Evolutionary conservation across 2,888 invertebrate genomes (phyloP).

Genomic region (Andrena praecox): DNA sequence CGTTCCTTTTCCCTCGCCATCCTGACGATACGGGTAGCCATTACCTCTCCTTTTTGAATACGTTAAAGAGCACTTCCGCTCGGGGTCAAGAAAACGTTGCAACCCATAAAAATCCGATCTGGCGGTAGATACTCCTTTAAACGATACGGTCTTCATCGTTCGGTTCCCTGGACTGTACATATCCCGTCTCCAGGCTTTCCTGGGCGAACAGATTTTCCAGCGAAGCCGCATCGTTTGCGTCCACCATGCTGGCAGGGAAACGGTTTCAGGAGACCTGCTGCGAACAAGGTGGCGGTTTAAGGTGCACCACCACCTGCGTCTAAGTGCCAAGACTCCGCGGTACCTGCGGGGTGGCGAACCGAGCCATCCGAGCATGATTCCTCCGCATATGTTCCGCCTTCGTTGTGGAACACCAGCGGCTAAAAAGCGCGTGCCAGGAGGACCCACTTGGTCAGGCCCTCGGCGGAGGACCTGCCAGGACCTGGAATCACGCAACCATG

Average conservation of each 20-base stretch:
- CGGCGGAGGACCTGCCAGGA: constrained; percentile 66
- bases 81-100: constrained; percentile 26
- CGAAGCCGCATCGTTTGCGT: not conserved
- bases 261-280: constrained; percentile 59
- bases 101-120: constrained; percentile 28
- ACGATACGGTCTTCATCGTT: not conserved
- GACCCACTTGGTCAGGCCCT: constrained; percentile 58
- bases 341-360: constrained; percentile 78
- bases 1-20: constrained; percentile 29
- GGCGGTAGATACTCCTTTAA: not conserved
- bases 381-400: constrained; percentile 80
- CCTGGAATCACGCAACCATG: constrained; percentile 83
- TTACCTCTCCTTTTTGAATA: constrained; percentile 60
- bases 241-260: constrained; percentile 15
- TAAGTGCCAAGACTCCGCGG: constrained; percentile 68
- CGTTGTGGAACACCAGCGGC: constrained; percentile 67
- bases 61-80: constrained; percentile 56
- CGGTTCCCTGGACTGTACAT: not conserved
- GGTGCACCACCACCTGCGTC: constrained; percentile 80
- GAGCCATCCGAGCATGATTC: constrained; percentile 80
- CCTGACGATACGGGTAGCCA: constrained; percentile 66
- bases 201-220: not conserved
- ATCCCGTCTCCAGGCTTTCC: not conserved
- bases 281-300: constrained; percentile 66
- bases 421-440: constrained; percentile 69